Percentiles rank a stretch among this genome's conserved stretches.
Conservation (phyloP, 2,797 vertebrate species). For the Coregonus ussuriensis region DNA sequence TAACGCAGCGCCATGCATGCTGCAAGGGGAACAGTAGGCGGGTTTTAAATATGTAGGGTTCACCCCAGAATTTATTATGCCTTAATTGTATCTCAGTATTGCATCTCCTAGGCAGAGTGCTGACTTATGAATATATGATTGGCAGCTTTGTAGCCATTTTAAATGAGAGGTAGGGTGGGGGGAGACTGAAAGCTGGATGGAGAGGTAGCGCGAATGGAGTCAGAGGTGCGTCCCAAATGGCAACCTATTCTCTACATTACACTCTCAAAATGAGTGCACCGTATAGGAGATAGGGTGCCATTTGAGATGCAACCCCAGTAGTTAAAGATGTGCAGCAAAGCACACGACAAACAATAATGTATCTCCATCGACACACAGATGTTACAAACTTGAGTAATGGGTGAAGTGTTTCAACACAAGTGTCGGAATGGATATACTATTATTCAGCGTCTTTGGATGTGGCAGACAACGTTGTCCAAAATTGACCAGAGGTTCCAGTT, state of each 20-base stretch:
- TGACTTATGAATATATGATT: constrained; percentile 53
- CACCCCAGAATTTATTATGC: constrained; percentile 1
- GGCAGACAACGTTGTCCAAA: too few species aligned
- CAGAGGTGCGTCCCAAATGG: background rate
- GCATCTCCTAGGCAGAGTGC: constrained; percentile 3
- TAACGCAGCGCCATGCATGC: constrained; percentile 13
- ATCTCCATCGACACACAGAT: background rate
- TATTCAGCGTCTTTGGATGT: too few species aligned
- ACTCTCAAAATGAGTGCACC: background rate
- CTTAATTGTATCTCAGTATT: constrained; percentile 30
- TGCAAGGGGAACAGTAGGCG: constrained; percentile 13
- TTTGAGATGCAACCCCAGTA: background rate
- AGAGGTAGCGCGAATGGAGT: background rate
- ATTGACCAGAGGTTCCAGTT: too few species aligned
- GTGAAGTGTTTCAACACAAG: too few species aligned
- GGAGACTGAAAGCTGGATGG: background rate
- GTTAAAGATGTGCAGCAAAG: background rate
- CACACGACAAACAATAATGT: background rate
- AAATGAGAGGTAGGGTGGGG: constrained; percentile 4
- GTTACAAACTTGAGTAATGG: background rate
- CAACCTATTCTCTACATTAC: background rate
- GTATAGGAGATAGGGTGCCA: background rate
- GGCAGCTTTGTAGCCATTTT: constrained; percentile 25
- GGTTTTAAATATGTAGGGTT: constrained; percentile 14
- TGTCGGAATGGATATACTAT: too few species aligned